These are phyloP conservation scores for Acleris sparsana DNA, from an alignment of 2,888 invertebrate genomes.

Conservation along the genomic window DNA sequence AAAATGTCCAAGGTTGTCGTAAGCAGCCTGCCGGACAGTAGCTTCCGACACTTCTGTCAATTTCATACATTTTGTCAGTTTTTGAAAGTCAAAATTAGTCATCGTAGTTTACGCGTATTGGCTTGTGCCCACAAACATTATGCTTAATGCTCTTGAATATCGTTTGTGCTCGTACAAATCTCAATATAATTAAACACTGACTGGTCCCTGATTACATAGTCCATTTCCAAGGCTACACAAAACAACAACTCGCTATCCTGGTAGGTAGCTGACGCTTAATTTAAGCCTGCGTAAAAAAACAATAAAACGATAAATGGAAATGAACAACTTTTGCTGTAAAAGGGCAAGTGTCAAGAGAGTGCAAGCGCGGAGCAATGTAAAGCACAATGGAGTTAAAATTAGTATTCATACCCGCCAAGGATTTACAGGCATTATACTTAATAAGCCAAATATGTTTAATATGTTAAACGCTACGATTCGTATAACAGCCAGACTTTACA, in stretches of 20 bases:
- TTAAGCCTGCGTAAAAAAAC: slow-evolving; percentile 18
- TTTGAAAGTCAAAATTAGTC: too few relatives aligned
- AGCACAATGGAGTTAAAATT: slow-evolving; percentile 3
- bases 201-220: slow-evolving; percentile 4
- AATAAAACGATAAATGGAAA: slow-evolving; percentile 23
- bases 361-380: slow-evolving; percentile 17
- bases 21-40: too few relatives aligned
- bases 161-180: too few relatives aligned
- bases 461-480: too few relatives aligned
- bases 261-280: slow-evolving; percentile 9
- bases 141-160: too few relatives aligned
- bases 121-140: too few relatives aligned
- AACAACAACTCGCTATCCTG: slow-evolving; percentile 13
- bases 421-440: not conserved
- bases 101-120: too few relatives aligned
- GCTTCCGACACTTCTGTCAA: too few relatives aligned
- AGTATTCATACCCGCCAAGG: slow-evolving; percentile 2
- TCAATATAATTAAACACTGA: not conserved
- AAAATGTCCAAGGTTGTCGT: too few relatives aligned
- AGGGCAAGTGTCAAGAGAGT: slow-evolving; percentile 29
- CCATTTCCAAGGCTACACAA: slow-evolving; percentile 10
- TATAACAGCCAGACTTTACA: too few relatives aligned
- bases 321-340: slow-evolving; percentile 15
- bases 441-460: too few relatives aligned
- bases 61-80: too few relatives aligned